Evolutionary conservation across 2,797 vertebrate genomes (phyloP).

Genomic region (Centroberyx gerrardi): DNA sequence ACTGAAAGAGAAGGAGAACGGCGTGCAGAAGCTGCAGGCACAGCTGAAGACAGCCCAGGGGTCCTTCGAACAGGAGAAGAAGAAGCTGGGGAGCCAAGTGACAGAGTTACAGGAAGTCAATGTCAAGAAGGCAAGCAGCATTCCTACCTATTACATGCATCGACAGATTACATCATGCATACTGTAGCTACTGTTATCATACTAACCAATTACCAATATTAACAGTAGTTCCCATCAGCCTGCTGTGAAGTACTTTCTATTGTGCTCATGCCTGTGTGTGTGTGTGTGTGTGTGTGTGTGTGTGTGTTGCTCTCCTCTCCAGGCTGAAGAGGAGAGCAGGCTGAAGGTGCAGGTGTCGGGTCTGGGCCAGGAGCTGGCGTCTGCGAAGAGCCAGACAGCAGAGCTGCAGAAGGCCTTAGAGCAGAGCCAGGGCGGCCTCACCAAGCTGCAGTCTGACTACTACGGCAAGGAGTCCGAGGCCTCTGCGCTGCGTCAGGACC

Average conservation of each 20-base stretch:
- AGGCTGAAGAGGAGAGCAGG: constrained; percentile 90
- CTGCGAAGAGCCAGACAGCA: constrained; percentile 84
- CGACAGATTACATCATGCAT: not conserved
- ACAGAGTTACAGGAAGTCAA: constrained; percentile 85
- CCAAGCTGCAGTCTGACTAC: constrained; percentile 91
- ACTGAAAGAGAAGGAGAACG: constrained; percentile 90
- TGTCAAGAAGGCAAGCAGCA: constrained; percentile 87
- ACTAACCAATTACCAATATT: not conserved
- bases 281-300: not conserved
- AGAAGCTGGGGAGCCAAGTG: constrained; percentile 87
- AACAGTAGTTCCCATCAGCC: not conserved
- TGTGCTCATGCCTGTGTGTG: not conserved
- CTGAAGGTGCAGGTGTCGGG: constrained; percentile 86
- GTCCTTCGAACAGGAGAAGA: constrained; percentile 87
- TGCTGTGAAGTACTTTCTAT: not conserved
- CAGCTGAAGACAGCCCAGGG: constrained; percentile 88
- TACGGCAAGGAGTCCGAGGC: constrained; percentile 97
- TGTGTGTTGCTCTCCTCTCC: constrained; percentile 31
- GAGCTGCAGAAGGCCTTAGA: constrained; percentile 87
- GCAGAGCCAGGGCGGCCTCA: constrained; percentile 84
- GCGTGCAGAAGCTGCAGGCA: constrained; percentile 85
- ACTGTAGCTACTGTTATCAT: not conserved
- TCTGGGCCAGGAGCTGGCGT: constrained; percentile 85
- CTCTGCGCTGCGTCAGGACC: constrained; percentile 93
- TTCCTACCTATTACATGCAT: not conserved